Conservation (phyloP, 2,888 invertebrate species). For the Halictus ligatus region DNA sequence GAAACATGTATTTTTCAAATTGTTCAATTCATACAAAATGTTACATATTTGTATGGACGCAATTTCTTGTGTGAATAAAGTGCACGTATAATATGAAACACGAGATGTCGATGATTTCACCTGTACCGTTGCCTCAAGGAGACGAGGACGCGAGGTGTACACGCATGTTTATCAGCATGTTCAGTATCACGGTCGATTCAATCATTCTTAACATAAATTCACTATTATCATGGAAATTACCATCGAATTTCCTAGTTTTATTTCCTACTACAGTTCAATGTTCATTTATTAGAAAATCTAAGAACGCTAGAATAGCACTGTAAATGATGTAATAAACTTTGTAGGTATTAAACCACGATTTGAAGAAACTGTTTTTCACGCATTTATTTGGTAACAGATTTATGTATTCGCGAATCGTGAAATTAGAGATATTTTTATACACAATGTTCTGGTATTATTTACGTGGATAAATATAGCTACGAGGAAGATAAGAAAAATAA, state of each 20-base stretch:
- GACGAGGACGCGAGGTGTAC: background rate
- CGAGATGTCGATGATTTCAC: background rate
- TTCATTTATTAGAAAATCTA: background rate
- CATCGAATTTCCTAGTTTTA: too few relatives aligned
- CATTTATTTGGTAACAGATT: too few relatives aligned
- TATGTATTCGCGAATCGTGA: too few relatives aligned
- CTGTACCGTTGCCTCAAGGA: background rate
- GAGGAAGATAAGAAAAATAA: background rate
- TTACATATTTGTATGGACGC: slow-evolving; percentile 8
- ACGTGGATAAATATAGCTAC: background rate
- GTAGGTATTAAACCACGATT: background rate
- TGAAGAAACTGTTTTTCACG: background rate
- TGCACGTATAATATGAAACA: slow-evolving; percentile 3
- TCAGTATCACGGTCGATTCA: too few relatives aligned
- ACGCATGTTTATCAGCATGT: too few relatives aligned
- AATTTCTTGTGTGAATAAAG: slow-evolving; percentile 16
- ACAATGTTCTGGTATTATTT: background rate
- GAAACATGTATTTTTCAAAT: slow-evolving; percentile 12
- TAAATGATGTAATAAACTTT: too few relatives aligned
- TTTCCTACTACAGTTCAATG: too few relatives aligned
- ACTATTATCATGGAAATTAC: too few relatives aligned
- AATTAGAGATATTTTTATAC: background rate
- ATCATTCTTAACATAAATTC: too few relatives aligned
- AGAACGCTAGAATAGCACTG: too few relatives aligned
- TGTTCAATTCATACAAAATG: slow-evolving; percentile 10